Evolutionary conservation across 1,140 invertebrate genomes (phyloP), one percentile per base, ranked within the genome.

Genomic region (Heliconius melpomene): DNA sequence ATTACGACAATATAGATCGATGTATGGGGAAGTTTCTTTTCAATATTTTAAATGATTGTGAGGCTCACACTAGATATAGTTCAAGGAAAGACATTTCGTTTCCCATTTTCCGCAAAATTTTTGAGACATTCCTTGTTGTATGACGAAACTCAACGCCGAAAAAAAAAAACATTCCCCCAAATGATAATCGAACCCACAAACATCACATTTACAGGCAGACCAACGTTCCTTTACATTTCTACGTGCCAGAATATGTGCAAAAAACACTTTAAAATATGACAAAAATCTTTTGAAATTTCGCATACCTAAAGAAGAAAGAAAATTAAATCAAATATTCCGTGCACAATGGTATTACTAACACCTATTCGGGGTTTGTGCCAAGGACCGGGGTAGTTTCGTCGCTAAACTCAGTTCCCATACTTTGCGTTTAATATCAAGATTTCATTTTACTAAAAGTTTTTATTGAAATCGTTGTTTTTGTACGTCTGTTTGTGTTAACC

Each of bases 1-100:
- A 80, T 78, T 80, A 75, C 71, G 60, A 60, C 40, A 18, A 32
- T 71, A n/a, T 54, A 66, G 32, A 75, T 57, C 50, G 5, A 23
- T 54, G 50, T 32, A 32, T 18, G 26, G 50, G 77, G 71, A 38
- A 72, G 11, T 52, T 71, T 29, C 71, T 40, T 72, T 72, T 72
- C 29, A 72, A 40, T 72, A 40, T 66, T 26, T 66, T 29, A 66
- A 66, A 52, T 20, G 16, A 52, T 52, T 16, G 16, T 20, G 50
- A 18, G 50, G 18, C 18, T 52, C 7, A 52, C 7, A 52, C 18
- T 46, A 16, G 40, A 16, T 16, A 13, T 46, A 46, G 40, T 13
- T 46, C 13, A 46, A 46, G 3, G 13, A 0, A 16, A 46, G 40
- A 46, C 13, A 46, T 46, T 46, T 5, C 16, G 3, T 46, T 5